Conservation (phyloP, 1,140 invertebrate species). For the Sinonovacula constricta region DNA sequence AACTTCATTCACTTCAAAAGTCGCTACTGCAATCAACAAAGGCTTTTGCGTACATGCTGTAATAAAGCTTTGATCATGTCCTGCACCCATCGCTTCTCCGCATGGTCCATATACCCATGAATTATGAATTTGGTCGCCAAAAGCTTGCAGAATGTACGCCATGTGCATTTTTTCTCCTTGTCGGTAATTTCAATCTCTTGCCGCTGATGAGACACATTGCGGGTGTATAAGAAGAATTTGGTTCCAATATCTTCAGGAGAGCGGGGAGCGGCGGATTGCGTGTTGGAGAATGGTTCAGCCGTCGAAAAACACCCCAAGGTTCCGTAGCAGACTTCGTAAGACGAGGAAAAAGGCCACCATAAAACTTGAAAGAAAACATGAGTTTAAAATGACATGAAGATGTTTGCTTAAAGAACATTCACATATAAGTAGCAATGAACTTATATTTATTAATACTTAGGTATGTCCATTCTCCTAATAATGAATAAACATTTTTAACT, state of each 20-base stretch:
- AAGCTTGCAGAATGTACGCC: conserved; percentile 21
- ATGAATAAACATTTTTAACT: too few species aligned
- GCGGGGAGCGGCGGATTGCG: conserved; percentile 5
- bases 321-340: conserved; percentile 28
- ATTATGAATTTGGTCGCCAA: conserved; percentile 31
- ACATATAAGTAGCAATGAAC: too few species aligned
- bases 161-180: conserved; percentile 17
- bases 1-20: too few species aligned
- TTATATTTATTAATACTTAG: too few species aligned
- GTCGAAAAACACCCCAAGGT: conserved; percentile 8
- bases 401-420: too few species aligned
- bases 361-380: too few species aligned
- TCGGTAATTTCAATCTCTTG: conserved; percentile 28
- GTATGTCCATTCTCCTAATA: too few species aligned
- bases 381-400: too few species aligned
- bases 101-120: conserved; percentile 37
- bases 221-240: conserved; percentile 20
- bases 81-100: conserved; percentile 20
- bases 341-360: conserved; percentile 17
- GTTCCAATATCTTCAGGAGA: conserved; percentile 26
- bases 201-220: not conserved
- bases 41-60: conserved; percentile 33
- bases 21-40: too few species aligned
- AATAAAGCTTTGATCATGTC: conserved; percentile 27
- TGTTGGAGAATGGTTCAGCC: conserved; percentile 6